Conservation (phyloP, 2,797 vertebrate species). For the Danio choprae region DNA sequence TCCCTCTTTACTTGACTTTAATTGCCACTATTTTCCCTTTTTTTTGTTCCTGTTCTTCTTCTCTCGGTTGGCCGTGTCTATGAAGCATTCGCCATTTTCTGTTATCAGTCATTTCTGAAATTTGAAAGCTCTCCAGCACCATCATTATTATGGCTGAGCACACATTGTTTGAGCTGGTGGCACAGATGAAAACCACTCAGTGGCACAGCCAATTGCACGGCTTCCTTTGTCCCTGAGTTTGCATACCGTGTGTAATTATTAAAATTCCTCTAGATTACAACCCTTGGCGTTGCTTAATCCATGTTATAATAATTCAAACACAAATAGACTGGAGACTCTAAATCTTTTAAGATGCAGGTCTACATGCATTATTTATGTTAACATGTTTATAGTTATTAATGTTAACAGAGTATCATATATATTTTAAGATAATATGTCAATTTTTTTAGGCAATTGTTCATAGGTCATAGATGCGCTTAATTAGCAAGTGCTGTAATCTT, state of each 20-base stretch:
- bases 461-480: neutral
- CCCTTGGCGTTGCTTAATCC: constrained; percentile 61
- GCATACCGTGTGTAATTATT: constrained; percentile 49
- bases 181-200: constrained; percentile 36
- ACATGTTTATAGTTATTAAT: no score
- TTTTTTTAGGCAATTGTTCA: neutral
- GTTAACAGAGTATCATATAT: neutral
- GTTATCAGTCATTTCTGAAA: constrained; percentile 13
- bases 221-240: constrained; percentile 37
- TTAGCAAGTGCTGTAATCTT: neutral
- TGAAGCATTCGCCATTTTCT: neutral
- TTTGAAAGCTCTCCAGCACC: constrained; percentile 17
- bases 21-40: neutral
- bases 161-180: constrained; percentile 22
- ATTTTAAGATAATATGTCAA: neutral
- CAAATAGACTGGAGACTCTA: neutral
- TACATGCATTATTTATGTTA: neutral
- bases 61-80: neutral
- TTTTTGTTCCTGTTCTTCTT: constrained; percentile 6
- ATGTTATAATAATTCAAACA: constrained; percentile 9
- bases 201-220: constrained; percentile 33
- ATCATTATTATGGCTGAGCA: constrained; percentile 22
- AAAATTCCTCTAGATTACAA: constrained; percentile 57
- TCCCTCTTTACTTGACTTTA: neutral
- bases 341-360: neutral